Evolutionary conservation across 1,140 invertebrate genomes (phyloP).

Genomic region (Cherax quadricarinatus): DNA sequence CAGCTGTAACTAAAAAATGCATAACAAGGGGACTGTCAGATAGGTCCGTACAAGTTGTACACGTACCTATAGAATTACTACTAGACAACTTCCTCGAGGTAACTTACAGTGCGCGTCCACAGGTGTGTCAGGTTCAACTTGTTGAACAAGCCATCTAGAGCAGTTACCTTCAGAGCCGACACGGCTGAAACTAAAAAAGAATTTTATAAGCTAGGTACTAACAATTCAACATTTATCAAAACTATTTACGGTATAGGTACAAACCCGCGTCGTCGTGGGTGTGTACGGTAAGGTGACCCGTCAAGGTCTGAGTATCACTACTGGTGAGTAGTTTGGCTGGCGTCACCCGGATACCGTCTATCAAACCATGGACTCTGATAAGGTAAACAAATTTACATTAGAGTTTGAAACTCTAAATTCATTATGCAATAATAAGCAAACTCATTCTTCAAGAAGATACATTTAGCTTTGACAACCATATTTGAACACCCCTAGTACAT

Average conservation of each 20-base stretch:
- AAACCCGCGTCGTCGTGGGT: no score
- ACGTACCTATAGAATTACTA: neutral
- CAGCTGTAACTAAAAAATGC: no score
- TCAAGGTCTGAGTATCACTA: neutral
- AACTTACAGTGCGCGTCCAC: neutral
- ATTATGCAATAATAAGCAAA: no score
- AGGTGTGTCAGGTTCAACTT: neutral
- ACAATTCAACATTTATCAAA: neutral
- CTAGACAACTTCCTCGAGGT: neutral
- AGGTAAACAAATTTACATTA: no score
- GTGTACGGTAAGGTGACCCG: neutral
- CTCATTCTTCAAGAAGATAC: no score
- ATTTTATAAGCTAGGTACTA: neutral
- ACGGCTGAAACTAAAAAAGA: neutral
- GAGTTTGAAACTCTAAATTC: no score
- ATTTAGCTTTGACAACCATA: no score
- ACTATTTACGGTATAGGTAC: neutral
- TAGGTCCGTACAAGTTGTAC: no score
- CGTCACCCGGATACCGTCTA: neutral
- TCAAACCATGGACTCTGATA: neutral
- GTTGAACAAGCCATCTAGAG: slow-evolving; percentile 7
- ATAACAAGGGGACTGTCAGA: no score
- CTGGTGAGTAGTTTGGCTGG: neutral
- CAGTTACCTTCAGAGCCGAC: neutral
- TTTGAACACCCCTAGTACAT: no score